Base-by-base conservation (phyloP, 1,140 invertebrate genomes). In the Drosophila kohkoa region DNA sequence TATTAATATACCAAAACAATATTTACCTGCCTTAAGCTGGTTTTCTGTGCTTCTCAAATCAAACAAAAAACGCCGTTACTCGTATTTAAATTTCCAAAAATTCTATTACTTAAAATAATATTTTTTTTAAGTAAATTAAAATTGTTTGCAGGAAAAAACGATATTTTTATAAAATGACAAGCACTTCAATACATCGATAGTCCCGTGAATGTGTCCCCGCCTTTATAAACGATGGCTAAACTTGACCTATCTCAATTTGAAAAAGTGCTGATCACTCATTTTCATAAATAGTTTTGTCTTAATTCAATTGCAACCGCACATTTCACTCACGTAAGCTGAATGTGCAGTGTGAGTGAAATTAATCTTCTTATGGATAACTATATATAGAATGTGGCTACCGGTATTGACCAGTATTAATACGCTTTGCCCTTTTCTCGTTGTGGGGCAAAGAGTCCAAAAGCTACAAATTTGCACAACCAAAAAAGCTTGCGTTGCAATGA, bases 311-410 rank as follows among this genome's bases (percentile, higher is more conserved):
- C 28, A 20, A 38, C 10, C 10, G 35, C 35, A 38, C 7, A 16
- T 28, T 15, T 58, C 60, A 54, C 30, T 6, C 69, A 75, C 15
- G 28, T 38, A 69, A 55, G 30, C 16, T 30, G 35, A 46, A 48
- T 49, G 41, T 43, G 10, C 16, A 20, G 30, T 52, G 16, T 11
- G 28, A 46, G 8, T n/a, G 49, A 11, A 55, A 60, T 38, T 70
- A 75, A 75, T 54, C 65, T 63, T 59, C 65, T 64, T 75, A 70
- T 65, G 72, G 65, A 70, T 16, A 54, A 78, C 60, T 75, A 68
- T 69, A 67, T 68, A 59, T 77, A 64, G 59, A 45, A 30, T 43
- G 51, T 38, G 52, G 15, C 43, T 54, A 75, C 75, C 48, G 25
- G 75, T 75, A 75, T 55, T 54, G 41, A 69, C 65, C 38, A 60